A percentile compares a stretch with the other conserved stretches of the same genome.
These are phyloP conservation scores for Acrocephalus kingi DNA, from an alignment of 2,113 vertebrate species.

Conservation along the genomic window DNA sequence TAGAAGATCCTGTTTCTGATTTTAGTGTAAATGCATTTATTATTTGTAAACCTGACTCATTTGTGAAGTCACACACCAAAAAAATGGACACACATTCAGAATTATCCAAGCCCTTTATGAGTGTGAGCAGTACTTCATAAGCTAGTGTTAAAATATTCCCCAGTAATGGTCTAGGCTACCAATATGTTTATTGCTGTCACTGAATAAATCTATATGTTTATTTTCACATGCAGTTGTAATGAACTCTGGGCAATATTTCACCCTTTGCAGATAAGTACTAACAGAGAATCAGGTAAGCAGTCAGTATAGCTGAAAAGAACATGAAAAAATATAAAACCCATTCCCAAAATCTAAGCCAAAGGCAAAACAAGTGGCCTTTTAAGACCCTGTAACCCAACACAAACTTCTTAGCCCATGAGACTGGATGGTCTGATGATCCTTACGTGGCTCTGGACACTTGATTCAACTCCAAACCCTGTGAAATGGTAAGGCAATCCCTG, in stretches of 20 bases:
- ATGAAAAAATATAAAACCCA: background rate
- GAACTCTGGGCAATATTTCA: background rate
- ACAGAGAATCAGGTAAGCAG: background rate
- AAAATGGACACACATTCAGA: background rate
- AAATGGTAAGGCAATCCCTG: background rate
- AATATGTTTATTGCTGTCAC: background rate
- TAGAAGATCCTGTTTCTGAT: background rate
- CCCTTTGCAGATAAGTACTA: background rate
- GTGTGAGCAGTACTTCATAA: background rate
- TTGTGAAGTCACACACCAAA: background rate
- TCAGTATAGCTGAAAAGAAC: background rate
- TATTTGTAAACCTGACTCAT: constrained; percentile 36
- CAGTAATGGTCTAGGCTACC: background rate
- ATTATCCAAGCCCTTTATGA: background rate
- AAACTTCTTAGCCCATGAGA: background rate
- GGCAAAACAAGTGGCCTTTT: background rate
- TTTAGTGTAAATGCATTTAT: constrained; percentile 20
- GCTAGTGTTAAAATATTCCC: background rate
- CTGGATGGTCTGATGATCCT: background rate
- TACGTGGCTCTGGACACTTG: background rate
- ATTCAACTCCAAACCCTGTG: background rate
- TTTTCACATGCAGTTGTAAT: background rate
- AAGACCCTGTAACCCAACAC: background rate
- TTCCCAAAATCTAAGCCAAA: background rate
- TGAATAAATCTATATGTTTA: background rate